These are phyloP conservation scores for Stictocephala bisonia DNA, from an alignment of 2,888 invertebrate genomes.

Conservation along the genomic window DNA sequence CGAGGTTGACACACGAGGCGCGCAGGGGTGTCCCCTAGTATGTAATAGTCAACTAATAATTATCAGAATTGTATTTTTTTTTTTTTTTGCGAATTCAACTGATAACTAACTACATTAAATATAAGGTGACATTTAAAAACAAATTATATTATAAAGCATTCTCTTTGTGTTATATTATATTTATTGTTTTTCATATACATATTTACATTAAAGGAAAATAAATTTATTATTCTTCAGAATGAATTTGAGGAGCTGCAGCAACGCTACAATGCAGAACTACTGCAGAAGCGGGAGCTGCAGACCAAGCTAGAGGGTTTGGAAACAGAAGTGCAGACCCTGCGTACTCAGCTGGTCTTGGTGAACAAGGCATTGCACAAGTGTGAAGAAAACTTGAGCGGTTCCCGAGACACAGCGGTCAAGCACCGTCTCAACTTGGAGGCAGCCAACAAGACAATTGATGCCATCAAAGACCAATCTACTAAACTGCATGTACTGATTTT, in stretches of 20 bases:
- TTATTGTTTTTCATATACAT: too few relatives aligned
- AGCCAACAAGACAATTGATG: not conserved
- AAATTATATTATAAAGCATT: too few relatives aligned
- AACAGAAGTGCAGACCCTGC: conserved; percentile 1
- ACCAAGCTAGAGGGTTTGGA: not conserved
- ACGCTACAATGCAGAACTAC: not conserved
- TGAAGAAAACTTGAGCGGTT: not conserved
- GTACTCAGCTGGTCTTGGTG: not conserved
- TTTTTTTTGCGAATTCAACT: too few relatives aligned
- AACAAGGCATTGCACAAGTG: conserved; percentile 13
- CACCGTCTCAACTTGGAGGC: conserved; percentile 2
- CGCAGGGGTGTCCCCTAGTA: too few relatives aligned
- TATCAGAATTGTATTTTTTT: too few relatives aligned
- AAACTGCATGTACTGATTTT: conserved; percentile 9
- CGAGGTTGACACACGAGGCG: too few relatives aligned
- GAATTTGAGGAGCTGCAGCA: conserved; percentile 15
- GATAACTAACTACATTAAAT: too few relatives aligned
- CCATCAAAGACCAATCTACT: conserved; percentile 4
- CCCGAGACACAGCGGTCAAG: not conserved
- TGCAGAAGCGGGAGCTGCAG: not conserved
- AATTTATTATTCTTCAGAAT: not conserved
- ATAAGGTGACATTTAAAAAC: too few relatives aligned
- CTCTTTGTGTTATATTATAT: too few relatives aligned
- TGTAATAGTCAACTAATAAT: too few relatives aligned
- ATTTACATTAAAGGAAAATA: too few relatives aligned